Evolutionary conservation across 2,113 vertebrate genomes (phyloP).

Genomic region (Thomomys bottae): DNA sequence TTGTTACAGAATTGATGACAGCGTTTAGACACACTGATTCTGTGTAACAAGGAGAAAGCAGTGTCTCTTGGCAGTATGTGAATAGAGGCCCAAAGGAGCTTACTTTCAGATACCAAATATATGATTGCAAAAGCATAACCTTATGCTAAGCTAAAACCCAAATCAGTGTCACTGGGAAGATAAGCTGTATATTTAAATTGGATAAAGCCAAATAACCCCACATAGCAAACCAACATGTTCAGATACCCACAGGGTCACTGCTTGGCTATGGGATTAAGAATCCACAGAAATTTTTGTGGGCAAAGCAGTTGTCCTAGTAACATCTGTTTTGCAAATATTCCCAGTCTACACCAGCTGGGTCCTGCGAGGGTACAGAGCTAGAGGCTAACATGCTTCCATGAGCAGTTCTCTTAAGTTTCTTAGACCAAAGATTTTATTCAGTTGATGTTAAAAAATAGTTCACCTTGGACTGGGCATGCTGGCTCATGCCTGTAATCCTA

Average conservation of each 20-base stretch:
- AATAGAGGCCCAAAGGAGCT: neutral
- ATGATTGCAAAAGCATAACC: neutral
- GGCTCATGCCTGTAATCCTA: too few species aligned
- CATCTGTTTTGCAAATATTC: neutral
- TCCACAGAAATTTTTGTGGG: neutral
- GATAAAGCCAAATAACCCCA: conserved; percentile 7
- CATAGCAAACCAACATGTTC: neutral
- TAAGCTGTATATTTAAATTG: conserved; percentile 5
- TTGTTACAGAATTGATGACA: neutral
- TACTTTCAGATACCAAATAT: conserved; percentile 12
- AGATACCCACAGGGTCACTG: neutral
- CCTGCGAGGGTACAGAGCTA: neutral
- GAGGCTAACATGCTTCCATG: neutral
- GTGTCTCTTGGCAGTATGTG: neutral
- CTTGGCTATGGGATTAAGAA: neutral
- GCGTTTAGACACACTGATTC: neutral
- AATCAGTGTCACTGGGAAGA: neutral
- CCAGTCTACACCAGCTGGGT: neutral
- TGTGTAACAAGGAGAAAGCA: neutral
- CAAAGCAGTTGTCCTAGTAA: neutral
- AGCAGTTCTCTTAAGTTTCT: neutral
- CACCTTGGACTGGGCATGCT: too few species aligned
- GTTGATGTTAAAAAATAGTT: neutral
- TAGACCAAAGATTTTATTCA: neutral
- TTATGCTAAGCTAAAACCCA: neutral